Conservation (phyloP, 2,113 vertebrate genomes). For the Lophochroa leadbeateri region DNA sequence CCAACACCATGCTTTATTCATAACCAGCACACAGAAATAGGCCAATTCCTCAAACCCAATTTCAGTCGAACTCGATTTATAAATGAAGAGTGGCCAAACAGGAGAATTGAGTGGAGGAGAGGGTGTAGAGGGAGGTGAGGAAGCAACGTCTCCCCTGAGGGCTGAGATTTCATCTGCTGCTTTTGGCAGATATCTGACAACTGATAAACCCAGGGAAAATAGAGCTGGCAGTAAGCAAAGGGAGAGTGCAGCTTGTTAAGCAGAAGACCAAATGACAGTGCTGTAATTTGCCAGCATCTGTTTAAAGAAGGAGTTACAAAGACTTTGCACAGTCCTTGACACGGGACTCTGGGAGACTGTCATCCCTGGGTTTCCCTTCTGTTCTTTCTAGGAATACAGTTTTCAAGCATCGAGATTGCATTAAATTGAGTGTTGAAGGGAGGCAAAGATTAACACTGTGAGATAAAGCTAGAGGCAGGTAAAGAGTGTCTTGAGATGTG, state of each 20-base stretch:
- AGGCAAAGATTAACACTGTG: neutral
- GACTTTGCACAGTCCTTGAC: conserved; percentile 35
- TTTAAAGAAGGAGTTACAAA: conserved; percentile 49
- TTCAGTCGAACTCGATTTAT: conserved; percentile 18
- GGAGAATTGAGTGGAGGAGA: neutral
- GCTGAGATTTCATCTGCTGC: conserved; percentile 47
- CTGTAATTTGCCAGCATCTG: conserved; percentile 49
- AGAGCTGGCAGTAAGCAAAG: conserved; percentile 48
- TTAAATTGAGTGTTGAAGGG: neutral
- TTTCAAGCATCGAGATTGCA: neutral
- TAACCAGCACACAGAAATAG: neutral
- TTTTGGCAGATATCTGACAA: conserved; percentile 54
- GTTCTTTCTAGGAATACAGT: neutral
- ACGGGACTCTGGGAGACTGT: neutral
- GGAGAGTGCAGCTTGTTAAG: conserved; percentile 51
- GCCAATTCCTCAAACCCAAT: conserved; percentile 23
- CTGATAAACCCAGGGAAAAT: conserved; percentile 30
- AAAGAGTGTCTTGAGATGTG: neutral
- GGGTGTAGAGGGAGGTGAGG: neutral
- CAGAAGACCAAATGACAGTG: conserved; percentile 40
- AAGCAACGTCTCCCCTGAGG: neutral
- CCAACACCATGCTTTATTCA: neutral
- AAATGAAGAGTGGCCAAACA: neutral
- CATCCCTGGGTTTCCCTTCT: neutral
- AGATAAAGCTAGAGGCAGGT: neutral